Conservation (phyloP, 2,888 invertebrate species). For the Chrysolina haemoptera region DNA sequence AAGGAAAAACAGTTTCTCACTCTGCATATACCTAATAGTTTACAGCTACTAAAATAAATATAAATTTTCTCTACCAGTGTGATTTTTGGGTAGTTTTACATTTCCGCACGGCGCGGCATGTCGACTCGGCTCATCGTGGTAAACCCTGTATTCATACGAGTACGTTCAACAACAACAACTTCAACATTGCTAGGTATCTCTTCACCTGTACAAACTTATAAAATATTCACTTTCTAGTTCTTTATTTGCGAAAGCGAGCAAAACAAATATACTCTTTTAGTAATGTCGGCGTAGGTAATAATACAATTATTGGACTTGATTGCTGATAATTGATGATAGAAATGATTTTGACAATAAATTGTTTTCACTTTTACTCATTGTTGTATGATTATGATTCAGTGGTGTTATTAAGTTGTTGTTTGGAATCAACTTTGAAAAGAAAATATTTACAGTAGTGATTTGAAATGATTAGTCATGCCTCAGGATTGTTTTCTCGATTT, state of each 20-base stretch:
- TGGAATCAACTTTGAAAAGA: neutral
- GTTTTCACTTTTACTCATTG: constrained; percentile 33
- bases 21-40: too few relatives aligned
- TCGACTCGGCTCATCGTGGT: too few relatives aligned
- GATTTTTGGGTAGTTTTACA: too few relatives aligned
- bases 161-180: constrained; percentile 3
- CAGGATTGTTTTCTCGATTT: neutral
- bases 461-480: neutral
- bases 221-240: constrained; percentile 36
- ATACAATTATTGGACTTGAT: constrained; percentile 23
- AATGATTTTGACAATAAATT: constrained; percentile 11
- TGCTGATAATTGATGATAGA: constrained; percentile 28
- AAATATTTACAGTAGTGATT: neutral
- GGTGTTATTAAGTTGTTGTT: neutral
- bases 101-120: too few relatives aligned
- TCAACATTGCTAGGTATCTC: constrained; percentile 8
- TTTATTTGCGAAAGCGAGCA: constrained; percentile 32
- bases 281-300: constrained; percentile 24
- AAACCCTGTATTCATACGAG: too few relatives aligned
- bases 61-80: too few relatives aligned
- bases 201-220: constrained; percentile 31
- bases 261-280: constrained; percentile 26
- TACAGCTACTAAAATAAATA: too few relatives aligned
- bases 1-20: too few relatives aligned
- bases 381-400: neutral